Percentiles rank a stretch among this genome's conserved stretches.
Evolutionary conservation across 2,888 invertebrate species (phyloP).

Genomic region (Phyto melanocephala): DNA sequence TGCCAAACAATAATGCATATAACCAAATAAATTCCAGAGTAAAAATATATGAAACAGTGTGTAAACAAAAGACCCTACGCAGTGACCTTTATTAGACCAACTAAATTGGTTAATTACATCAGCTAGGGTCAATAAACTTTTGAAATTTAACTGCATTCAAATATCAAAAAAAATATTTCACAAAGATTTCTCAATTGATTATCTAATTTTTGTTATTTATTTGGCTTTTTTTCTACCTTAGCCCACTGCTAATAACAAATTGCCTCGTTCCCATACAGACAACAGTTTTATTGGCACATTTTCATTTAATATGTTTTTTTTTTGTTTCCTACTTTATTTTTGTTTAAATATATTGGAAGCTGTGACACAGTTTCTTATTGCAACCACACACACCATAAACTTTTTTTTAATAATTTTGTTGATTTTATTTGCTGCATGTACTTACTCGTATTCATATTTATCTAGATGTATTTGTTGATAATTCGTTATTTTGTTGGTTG

Average conservation of each 20-base stretch:
- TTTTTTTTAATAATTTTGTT: conserved; percentile 38
- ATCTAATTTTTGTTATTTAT: not conserved
- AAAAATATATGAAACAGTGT: no score
- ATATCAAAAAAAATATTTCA: no score
- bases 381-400: conserved; percentile 40
- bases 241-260: not conserved
- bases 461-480: conserved; percentile 30
- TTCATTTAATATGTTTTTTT: conserved; percentile 6
- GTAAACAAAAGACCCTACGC: no score
- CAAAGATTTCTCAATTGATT: not conserved
- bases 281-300: conserved; percentile 47
- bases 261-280: not conserved
- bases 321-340: not conserved
- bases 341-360: not conserved
- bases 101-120: no score
- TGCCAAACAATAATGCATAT: no score
- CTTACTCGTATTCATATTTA: not conserved
- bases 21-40: no score
- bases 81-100: no score
- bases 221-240: not conserved
- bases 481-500: conserved; percentile 23
- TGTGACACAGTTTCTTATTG: conserved; percentile 56
- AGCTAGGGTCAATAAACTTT: no score
- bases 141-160: no score
- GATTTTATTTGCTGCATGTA: not conserved